Evolutionary conservation across 2,797 vertebrate species (phyloP).

Genomic region (Coregonus ussuriensis): DNA sequence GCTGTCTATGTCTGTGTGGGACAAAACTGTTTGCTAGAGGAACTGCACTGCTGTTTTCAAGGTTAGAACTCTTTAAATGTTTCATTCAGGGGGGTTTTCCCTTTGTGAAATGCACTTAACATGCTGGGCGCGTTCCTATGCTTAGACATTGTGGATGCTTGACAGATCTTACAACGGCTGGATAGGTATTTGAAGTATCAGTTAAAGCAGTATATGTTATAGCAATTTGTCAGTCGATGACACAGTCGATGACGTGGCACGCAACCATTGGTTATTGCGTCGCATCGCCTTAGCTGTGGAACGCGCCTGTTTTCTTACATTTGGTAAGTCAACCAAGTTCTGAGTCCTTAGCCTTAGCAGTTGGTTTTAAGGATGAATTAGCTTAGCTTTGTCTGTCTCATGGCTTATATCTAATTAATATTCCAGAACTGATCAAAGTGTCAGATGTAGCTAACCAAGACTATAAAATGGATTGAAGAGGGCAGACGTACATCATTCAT

Average conservation of each 20-base stretch:
- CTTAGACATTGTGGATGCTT: background rate
- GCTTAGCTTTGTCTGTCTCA: background rate
- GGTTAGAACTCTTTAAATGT: slow-evolving; percentile 45
- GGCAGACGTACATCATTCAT: slow-evolving; percentile 49
- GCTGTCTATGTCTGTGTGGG: slow-evolving; percentile 9
- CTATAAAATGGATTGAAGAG: slow-evolving; percentile 48
- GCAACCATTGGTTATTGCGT: no score
- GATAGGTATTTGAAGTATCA: no score
- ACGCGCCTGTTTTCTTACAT: slow-evolving; percentile 30
- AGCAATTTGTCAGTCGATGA: no score
- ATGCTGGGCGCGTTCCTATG: slow-evolving; percentile 37
- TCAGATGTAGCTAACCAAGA: slow-evolving; percentile 59
- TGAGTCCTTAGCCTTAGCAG: slow-evolving; percentile 27
- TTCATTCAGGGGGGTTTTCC: slow-evolving; percentile 46
- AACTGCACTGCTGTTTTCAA: slow-evolving; percentile 31
- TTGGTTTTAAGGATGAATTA: background rate
- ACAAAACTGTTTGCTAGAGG: slow-evolving; percentile 21
- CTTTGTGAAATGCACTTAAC: slow-evolving; percentile 32
- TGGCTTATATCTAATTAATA: slow-evolving; percentile 45
- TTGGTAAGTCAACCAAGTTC: slow-evolving; percentile 29
- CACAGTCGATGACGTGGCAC: no score
- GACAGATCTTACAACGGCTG: no score
- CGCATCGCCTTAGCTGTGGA: no score
- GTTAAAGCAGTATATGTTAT: no score
- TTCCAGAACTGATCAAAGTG: slow-evolving; percentile 41